A percentile compares a stretch with the other conserved stretches of the same genome.
These are phyloP conservation scores for Habroteleia sp. DNA, from an alignment of 2,888 invertebrate genomes.

Conservation along the genomic window DNA sequence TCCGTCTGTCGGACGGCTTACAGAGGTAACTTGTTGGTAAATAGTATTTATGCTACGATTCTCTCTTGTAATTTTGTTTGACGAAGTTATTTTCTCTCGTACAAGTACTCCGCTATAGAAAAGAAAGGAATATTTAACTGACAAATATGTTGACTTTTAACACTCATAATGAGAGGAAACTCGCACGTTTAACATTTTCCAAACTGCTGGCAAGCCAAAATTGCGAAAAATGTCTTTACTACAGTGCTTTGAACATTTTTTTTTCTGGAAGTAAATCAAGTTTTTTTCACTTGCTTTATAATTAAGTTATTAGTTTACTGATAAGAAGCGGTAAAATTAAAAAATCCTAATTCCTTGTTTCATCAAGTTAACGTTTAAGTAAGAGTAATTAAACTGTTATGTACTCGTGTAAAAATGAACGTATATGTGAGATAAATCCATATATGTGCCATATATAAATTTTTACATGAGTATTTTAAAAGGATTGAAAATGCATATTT, in stretches of 20 bases:
- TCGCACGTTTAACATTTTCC: conserved; percentile 33
- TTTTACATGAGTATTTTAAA: no score
- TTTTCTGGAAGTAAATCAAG: no score
- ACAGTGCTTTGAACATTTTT: not conserved
- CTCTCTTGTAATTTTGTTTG: conserved; percentile 71
- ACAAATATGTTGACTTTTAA: conserved; percentile 51
- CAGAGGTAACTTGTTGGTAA: conserved; percentile 73
- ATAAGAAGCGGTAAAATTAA: no score
- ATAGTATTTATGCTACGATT: conserved; percentile 74
- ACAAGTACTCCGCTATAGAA: conserved; percentile 14
- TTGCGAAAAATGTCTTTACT: conserved; percentile 27
- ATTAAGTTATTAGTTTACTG: no score
- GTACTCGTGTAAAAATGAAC: no score
- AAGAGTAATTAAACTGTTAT: no score
- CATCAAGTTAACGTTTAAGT: no score
- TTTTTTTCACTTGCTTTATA: no score
- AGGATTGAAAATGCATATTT: no score
- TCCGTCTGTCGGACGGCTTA: conserved; percentile 67
- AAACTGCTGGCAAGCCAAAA: conserved; percentile 16
- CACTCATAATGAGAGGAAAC: conserved; percentile 41
- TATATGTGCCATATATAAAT: no score
- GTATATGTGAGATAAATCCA: no score
- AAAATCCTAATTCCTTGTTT: no score
- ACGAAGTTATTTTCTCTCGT: conserved; percentile 57
- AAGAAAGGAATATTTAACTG: conserved; percentile 40